Conservation (phyloP, 92 coral and sea anemone species). For the Epizoanthus fatuus region DNA sequence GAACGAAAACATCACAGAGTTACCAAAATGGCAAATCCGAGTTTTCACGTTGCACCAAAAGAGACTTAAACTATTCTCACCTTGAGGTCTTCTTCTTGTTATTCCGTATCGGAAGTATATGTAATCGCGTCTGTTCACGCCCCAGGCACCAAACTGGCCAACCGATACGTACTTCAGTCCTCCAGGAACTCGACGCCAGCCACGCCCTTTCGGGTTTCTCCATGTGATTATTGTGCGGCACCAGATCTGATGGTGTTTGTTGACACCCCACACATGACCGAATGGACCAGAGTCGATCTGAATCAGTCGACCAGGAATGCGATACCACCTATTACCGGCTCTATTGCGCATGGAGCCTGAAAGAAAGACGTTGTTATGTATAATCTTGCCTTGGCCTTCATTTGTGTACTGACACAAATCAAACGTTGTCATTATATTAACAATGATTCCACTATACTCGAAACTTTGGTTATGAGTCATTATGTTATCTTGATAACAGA, state of each 20-base stretch:
- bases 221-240: slow-evolving; percentile 55
- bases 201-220: slow-evolving; percentile 4
- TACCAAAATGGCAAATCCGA: too few species aligned
- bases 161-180: neutral
- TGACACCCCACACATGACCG: slow-evolving; percentile 48
- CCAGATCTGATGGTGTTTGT: slow-evolving; percentile 16
- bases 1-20: too few species aligned
- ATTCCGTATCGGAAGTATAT: slow-evolving; percentile 25
- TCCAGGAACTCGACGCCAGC: slow-evolving; percentile 31
- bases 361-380: neutral
- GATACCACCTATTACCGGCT: slow-evolving; percentile 55
- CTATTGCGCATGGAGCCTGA: slow-evolving; percentile 31
- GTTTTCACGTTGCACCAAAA: too few species aligned
- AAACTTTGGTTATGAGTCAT: too few species aligned
- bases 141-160: slow-evolving; percentile 35
- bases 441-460: too few species aligned
- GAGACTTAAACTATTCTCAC: neutral
- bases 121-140: slow-evolving; percentile 16
- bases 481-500: too few species aligned
- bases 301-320: slow-evolving; percentile 19
- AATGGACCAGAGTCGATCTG: slow-evolving; percentile 69
- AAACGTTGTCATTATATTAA: too few species aligned
- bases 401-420: too few species aligned
- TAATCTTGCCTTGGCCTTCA: too few species aligned
- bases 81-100: neutral